Conservation (phyloP, 2,888 invertebrate species). For the Papilio demoleus region DNA sequence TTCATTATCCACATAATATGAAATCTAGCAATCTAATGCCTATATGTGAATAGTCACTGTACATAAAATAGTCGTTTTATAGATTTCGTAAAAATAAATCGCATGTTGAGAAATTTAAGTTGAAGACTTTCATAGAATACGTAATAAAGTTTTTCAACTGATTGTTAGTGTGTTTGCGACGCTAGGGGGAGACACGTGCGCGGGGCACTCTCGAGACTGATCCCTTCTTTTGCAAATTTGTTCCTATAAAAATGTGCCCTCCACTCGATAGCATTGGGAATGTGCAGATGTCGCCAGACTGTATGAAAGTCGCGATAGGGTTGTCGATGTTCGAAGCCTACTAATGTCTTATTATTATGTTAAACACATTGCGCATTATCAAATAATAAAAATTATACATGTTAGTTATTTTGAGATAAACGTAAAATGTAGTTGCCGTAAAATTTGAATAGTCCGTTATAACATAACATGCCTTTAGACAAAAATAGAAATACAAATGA, state of each 20-base stretch:
- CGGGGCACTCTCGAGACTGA: conserved; percentile 76
- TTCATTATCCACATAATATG: background rate
- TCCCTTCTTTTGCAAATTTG: conserved; percentile 79
- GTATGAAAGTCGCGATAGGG: conserved; percentile 75
- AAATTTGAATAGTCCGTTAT: too few relatives aligned
- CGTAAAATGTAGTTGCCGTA: too few relatives aligned
- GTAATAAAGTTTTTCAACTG: conserved; percentile 73
- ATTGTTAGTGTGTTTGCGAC: conserved; percentile 74
- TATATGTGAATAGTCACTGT: background rate
- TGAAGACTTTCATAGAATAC: conserved; percentile 69
- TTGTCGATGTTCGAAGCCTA: conserved; percentile 71
- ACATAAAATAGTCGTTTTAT: background rate
- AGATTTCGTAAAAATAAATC: background rate
- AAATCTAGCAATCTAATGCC: too few relatives aligned
- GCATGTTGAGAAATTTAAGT: conserved; percentile 48
- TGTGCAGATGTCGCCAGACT: conserved; percentile 78
- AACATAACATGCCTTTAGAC: too few relatives aligned
- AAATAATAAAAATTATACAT: background rate
- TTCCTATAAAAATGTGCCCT: conserved; percentile 78
- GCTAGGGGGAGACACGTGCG: conserved; percentile 65
- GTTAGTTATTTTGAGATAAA: background rate
- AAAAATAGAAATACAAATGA: too few relatives aligned
- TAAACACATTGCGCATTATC: conserved; percentile 49
- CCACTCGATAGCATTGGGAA: conserved; percentile 75
- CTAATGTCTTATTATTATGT: conserved; percentile 53